Conservation (phyloP, 2,113 vertebrate species). For the Pycnonotus jocosus region DNA sequence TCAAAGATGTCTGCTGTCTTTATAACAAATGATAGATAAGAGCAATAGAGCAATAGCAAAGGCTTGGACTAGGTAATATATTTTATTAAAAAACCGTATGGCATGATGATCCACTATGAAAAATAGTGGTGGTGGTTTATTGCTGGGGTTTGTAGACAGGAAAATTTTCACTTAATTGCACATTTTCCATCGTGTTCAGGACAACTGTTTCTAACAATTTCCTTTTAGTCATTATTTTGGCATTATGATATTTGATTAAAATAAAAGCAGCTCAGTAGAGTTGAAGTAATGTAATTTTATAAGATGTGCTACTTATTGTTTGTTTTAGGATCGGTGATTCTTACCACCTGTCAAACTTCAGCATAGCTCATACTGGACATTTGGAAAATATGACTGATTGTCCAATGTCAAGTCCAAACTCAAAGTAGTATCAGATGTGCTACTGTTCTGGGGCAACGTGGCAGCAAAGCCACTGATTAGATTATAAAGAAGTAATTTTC, state of each 20-base stretch:
- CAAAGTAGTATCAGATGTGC: neutral
- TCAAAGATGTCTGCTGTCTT: neutral
- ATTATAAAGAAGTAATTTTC: neutral
- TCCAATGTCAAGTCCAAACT: neutral
- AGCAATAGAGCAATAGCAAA: neutral
- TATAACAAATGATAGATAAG: neutral
- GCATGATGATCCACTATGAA: neutral
- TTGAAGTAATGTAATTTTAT: neutral
- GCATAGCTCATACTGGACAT: neutral
- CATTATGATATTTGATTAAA: neutral
- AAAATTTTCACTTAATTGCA: neutral
- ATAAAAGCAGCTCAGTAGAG: neutral
- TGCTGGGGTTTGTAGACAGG: neutral
- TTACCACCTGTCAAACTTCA: neutral
- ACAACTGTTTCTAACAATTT: neutral
- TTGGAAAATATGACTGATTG: neutral
- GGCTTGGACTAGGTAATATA: neutral
- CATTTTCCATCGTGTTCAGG: neutral
- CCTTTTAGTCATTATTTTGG: neutral
- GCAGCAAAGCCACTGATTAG: neutral
- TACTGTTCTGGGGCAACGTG: neutral
- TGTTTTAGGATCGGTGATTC: neutral
- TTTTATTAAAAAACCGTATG: conserved; percentile 11
- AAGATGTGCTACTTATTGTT: neutral
- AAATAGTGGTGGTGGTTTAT: neutral